Evolutionary conservation across 2,113 vertebrate genomes (phyloP).

Genomic region (Zingel zingel): DNA sequence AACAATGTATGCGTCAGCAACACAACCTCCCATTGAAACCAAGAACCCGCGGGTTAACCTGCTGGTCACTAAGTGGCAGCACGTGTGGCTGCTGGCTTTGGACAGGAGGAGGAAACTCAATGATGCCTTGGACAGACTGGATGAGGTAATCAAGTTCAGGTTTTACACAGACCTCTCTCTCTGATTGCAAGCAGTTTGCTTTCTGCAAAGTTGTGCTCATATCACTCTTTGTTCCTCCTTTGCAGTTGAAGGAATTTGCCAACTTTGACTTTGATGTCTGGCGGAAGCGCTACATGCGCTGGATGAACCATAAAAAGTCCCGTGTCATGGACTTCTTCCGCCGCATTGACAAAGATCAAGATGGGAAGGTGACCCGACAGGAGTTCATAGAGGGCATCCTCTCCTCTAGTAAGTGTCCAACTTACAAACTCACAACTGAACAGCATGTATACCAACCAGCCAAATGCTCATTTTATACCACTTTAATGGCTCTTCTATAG

Average conservation of each 20-base stretch:
- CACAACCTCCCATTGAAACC: slow-evolving; percentile 92
- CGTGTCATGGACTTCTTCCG: slow-evolving; percentile 99
- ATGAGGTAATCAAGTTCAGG: slow-evolving; percentile 88
- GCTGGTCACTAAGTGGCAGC: slow-evolving; percentile 98
- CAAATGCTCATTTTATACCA: slow-evolving; percentile 23
- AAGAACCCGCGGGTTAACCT: slow-evolving; percentile 96
- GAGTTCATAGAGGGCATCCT: slow-evolving; percentile 99
- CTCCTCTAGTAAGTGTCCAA: slow-evolving; percentile 93
- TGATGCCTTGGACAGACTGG: slow-evolving; percentile 94
- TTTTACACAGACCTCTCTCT: neutral
- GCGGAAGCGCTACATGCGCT: slow-evolving; percentile 99
- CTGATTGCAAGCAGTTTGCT: neutral
- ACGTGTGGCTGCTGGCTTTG: slow-evolving; percentile 98
- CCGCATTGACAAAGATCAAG: slow-evolving; percentile 98
- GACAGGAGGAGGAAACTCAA: slow-evolving; percentile 96
- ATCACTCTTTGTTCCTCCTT: neutral
- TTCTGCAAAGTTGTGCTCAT: neutral
- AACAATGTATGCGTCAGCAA: slow-evolving; percentile 89
- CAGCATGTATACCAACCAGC: neutral
- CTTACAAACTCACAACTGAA: neutral
- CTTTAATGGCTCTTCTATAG: slow-evolving; percentile 69
- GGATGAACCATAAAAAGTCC: slow-evolving; percentile 99
- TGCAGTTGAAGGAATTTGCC: slow-evolving; percentile 95
- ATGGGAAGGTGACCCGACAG: slow-evolving; percentile 97
- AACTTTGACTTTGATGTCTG: slow-evolving; percentile 99